Percentiles rank a stretch among this genome's conserved stretches.
These are phyloP conservation scores for Aphidius colemani DNA, from an alignment of 2,888 invertebrate species.

Conservation along the genomic window DNA sequence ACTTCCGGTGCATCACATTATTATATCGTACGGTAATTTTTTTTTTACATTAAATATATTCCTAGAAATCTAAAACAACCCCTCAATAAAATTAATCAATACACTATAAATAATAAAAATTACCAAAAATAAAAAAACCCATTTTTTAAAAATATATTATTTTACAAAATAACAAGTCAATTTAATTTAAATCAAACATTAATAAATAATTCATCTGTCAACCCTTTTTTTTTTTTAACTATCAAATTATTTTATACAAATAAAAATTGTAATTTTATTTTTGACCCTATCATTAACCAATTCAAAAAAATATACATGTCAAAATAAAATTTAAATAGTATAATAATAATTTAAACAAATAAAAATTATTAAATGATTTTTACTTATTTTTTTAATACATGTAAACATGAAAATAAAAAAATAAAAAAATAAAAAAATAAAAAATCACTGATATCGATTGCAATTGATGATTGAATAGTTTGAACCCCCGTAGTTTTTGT, in stretches of 20 bases:
- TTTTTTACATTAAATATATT: too few species aligned
- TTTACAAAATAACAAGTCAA: too few species aligned
- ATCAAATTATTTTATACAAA: too few species aligned
- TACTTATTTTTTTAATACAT: background rate
- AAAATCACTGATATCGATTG: conserved; percentile 43
- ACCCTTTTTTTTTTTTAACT: too few species aligned
- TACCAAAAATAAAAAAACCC: too few species aligned
- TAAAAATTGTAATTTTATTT: too few species aligned
- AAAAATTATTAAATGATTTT: background rate
- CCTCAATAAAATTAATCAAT: too few species aligned
- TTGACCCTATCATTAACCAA: conserved; percentile 12
- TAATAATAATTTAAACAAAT: conserved; percentile 4
- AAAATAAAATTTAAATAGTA: background rate
- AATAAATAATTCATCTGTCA: too few species aligned
- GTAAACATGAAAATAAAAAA: conserved; percentile 13
- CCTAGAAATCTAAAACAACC: too few species aligned
- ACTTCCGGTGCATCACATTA: conserved; percentile 21
- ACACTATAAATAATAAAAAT: too few species aligned
- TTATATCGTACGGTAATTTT: conserved; percentile 19
- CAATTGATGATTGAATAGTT: conserved; percentile 34
- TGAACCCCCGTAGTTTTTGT: conserved; percentile 10
- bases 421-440: conserved; percentile 38
- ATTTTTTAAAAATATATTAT: too few species aligned
- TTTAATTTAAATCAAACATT: too few species aligned
- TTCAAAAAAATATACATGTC: conserved; percentile 19